Base-by-base conservation (phyloP, 2,797 vertebrate species). In the Parauchenoglanis ngamensis region DNA sequence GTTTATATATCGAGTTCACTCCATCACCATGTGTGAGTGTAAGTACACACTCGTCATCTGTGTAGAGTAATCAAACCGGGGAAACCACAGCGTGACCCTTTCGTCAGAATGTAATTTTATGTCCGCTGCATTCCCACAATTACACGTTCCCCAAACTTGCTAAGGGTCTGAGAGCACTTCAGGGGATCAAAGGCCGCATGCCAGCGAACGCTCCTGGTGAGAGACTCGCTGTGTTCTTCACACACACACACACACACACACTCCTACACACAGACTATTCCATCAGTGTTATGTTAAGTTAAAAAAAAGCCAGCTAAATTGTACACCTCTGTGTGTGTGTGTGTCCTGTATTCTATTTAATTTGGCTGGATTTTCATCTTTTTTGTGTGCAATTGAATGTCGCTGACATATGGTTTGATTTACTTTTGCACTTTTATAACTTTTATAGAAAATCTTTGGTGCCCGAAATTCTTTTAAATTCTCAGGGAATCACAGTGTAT, bases 121-220 rank as follows among this genome's bases (percentile, higher is more conserved):
- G 35, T 78, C 83, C 44, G 59, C 81, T 73, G 81, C 76, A 70
- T 63, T 23, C 70, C 76, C 56, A 70, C 78, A 21, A 86, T 86
- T 68, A 77, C 61, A 25, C 76, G 61, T 63, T 70, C 76, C 68
- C 35, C 57, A 86, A 88, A 82, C 56, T 81, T 49, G 73, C 79
- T 65, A 46, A 87, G 49, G 61, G 82, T 87, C 84, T 73, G 70
- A 86, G 61, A 88, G 75, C 84, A 83, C 88, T 87, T 83, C 81
- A 84, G 78, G 40, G 85, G 87, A 91, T 91, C 89, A 91, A 90
- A 90, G 87, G 73, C 87, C 84, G 57, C 84, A 89, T 89, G 85
- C 91, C 87, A 87, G 61, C 35, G 70, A 68, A 73, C 81, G 75
- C 46, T 77, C 90, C 63, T 59, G 44, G 86, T 54, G 72, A 68